Evolutionary conservation across 2,797 vertebrate species (phyloP).

Genomic region (Poecile montanus): DNA sequence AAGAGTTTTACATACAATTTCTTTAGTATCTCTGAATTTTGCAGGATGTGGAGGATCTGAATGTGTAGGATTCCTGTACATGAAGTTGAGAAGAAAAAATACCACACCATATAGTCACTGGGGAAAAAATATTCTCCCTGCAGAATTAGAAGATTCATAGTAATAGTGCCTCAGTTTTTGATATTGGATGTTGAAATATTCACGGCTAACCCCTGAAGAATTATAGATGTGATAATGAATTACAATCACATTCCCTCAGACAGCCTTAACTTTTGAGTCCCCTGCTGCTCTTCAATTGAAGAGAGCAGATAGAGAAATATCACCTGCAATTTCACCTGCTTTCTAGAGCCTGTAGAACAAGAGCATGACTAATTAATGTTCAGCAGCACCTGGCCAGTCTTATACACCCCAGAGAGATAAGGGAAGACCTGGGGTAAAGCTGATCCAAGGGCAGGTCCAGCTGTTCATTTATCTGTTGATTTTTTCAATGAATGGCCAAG

Average conservation of each 20-base stretch:
- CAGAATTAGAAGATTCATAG: background rate
- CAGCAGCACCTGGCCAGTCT: background rate
- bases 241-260: background rate
- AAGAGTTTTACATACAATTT: background rate
- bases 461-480: background rate
- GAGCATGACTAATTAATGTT: background rate
- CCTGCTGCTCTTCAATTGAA: background rate
- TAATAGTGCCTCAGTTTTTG: background rate
- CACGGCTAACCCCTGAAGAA: background rate
- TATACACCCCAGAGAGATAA: fast-evolving
- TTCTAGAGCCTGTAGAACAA: background rate
- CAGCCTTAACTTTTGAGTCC: background rate
- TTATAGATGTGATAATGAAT: background rate
- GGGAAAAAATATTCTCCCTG: background rate
- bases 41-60: background rate
- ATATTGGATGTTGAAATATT: background rate
- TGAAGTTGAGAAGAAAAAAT: background rate
- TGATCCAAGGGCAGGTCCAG: background rate
- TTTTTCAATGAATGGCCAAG: background rate
- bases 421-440: fast-evolving
- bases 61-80: background rate
- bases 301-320: background rate
- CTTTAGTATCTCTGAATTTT: background rate
- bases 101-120: background rate
- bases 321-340: background rate